A percentile compares a stretch with the other conserved stretches of the same genome.
These are phyloP conservation scores for Thaumetopoea pityocampa DNA, from an alignment of 1,140 invertebrate species.

Conservation along the genomic window DNA sequence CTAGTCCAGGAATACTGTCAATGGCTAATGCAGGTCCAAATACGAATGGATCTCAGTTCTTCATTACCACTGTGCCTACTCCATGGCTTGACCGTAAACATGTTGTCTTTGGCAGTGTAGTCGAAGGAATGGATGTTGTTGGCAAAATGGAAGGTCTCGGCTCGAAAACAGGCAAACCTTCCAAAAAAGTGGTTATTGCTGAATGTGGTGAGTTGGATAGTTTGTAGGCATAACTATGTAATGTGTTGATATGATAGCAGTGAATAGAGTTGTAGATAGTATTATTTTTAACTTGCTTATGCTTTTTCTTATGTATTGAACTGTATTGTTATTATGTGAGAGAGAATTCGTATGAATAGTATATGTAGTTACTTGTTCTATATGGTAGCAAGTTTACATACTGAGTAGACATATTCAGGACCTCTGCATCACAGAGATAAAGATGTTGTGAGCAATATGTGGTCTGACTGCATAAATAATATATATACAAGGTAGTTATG, in stretches of 20 bases:
- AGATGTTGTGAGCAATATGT: too few species aligned
- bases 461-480: too few species aligned
- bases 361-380: too few species aligned
- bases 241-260: background rate
- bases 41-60: constrained; percentile 92
- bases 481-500: too few species aligned
- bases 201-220: constrained; percentile 85
- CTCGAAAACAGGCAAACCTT: constrained; percentile 86
- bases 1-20: constrained; percentile 82
- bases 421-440: too few species aligned
- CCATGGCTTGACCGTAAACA: constrained; percentile 90
- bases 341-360: too few species aligned
- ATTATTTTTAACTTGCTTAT: background rate
- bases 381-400: too few species aligned
- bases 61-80: constrained; percentile 88
- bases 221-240: background rate
- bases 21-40: constrained; percentile 89
- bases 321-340: too few species aligned
- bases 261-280: constrained; percentile 4
- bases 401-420: too few species aligned
- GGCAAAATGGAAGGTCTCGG: constrained; percentile 84
- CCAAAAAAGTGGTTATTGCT: constrained; percentile 84
- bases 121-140: constrained; percentile 90
- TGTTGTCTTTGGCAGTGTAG: constrained; percentile 90
- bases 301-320: too few species aligned